Conservation (phyloP, 53 echinoderm and acorn worm genomes). For the Apostichopus leukothele region DNA sequence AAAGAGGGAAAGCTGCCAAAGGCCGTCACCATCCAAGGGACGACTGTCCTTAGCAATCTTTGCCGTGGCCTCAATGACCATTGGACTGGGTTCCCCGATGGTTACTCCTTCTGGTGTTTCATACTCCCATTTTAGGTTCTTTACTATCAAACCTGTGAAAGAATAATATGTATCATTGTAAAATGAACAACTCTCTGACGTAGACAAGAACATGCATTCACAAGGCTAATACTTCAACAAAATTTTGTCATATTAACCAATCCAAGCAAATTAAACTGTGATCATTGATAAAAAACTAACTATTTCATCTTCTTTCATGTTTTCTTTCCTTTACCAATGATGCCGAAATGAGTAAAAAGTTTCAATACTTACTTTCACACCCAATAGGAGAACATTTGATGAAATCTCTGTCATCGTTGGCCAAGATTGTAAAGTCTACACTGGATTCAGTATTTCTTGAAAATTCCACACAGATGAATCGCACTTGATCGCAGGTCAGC, state of each 20-base stretch:
- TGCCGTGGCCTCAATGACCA: slow-evolving; percentile 69
- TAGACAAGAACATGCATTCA: no score
- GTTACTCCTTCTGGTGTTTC: slow-evolving; percentile 59
- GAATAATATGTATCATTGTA: neutral
- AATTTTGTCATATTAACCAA: no score
- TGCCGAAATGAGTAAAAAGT: no score
- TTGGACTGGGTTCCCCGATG: slow-evolving; percentile 62
- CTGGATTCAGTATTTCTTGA: slow-evolving; percentile 67
- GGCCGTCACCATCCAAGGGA: slow-evolving; percentile 66
- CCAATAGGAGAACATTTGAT: slow-evolving; percentile 36
- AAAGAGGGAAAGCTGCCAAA: slow-evolving; percentile 78
- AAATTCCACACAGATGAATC: slow-evolving; percentile 79
- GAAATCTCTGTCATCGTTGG: slow-evolving; percentile 54
- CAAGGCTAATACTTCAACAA: no score
- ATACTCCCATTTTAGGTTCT: slow-evolving; percentile 73
- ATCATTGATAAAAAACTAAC: no score
- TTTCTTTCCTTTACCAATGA: no score
- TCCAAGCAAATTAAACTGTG: no score
- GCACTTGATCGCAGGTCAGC: slow-evolving; percentile 65
- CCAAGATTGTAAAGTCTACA: slow-evolving; percentile 66
- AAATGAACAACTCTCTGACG: no score
- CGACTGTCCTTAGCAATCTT: slow-evolving; percentile 64
- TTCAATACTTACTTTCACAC: slow-evolving; percentile 43
- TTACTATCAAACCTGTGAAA: slow-evolving; percentile 65
- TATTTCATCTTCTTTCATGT: no score